These are phyloP conservation scores for Ascaphus truei DNA, from an alignment of 2,113 vertebrate species.

Conservation along the genomic window DNA sequence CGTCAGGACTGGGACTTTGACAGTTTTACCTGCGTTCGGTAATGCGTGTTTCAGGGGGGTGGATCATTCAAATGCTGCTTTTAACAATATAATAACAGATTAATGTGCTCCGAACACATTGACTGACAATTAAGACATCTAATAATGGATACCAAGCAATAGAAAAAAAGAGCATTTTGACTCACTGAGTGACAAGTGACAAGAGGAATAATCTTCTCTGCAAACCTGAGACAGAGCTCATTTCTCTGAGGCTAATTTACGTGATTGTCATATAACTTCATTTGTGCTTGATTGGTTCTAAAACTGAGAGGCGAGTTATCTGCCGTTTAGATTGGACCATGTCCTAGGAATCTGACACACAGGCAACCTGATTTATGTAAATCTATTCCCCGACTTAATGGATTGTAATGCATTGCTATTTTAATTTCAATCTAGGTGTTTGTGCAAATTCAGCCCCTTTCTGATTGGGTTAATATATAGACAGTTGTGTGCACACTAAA, in stretches of 20 bases:
- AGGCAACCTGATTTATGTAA: neutral
- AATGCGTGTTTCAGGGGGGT: too few relatives aligned
- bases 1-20: too few relatives aligned
- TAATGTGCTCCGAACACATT: neutral
- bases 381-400: too few relatives aligned
- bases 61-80: too few relatives aligned
- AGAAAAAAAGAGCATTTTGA: neutral
- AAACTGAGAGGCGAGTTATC: neutral
- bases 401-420: too few relatives aligned
- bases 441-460: too few relatives aligned
- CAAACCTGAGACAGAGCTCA: slow-evolving; percentile 16
- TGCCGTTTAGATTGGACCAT: neutral
- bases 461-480: too few relatives aligned
- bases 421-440: too few relatives aligned
- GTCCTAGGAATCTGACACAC: neutral
- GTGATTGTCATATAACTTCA: neutral
- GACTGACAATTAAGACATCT: neutral
- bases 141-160: slow-evolving; percentile 21
- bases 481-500: too few relatives aligned
- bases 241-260: slow-evolving; percentile 12
- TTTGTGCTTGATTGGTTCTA: neutral
- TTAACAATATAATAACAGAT: neutral
- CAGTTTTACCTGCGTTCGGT: too few relatives aligned
- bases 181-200: slow-evolving; percentile 34
- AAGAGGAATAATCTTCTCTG: slow-evolving; percentile 13